Percentiles rank a stretch among this genome's conserved stretches.
Evolutionary conservation across 2,797 vertebrate genomes (phyloP).

Genomic region (Tauraco hartlaubi): DNA sequence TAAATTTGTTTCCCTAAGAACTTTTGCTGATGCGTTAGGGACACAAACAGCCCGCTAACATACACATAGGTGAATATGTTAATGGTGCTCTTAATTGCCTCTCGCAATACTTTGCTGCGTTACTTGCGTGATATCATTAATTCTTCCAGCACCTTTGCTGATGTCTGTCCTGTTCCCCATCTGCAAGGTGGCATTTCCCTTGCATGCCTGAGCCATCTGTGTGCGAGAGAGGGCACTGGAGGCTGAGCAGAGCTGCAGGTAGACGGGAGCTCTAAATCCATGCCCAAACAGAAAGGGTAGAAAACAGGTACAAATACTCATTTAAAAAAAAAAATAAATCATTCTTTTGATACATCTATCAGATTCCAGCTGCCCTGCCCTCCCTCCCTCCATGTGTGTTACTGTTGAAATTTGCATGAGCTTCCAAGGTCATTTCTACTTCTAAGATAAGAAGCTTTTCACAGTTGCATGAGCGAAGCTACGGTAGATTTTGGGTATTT

Average conservation of each 20-base stretch:
- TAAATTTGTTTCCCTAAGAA: neutral
- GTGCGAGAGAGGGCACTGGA: neutral
- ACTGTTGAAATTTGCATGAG: neutral
- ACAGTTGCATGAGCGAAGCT: neutral
- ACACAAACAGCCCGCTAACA: neutral
- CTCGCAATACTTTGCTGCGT: neutral
- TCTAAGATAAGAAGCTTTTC: neutral
- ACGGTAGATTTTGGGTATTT: neutral
- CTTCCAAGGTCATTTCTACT: neutral
- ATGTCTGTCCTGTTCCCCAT: rapidly evolving
- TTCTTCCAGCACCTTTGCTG: neutral
- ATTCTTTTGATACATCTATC: neutral
- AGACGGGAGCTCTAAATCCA: neutral
- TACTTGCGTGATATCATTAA: neutral
- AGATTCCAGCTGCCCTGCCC: neutral
- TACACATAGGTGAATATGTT: neutral
- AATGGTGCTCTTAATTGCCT: neutral
- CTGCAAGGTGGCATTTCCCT: neutral
- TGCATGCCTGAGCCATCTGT: rapidly evolving
- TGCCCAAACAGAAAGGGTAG: neutral
- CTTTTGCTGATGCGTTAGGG: neutral
- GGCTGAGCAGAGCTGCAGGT: neutral
- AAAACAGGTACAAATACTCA: neutral
- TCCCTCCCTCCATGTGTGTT: neutral
- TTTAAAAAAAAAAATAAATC: neutral